Percentiles rank a stretch among this genome's conserved stretches.
These are phyloP conservation scores for Anguilla megastoma DNA, from an alignment of 2,797 vertebrate species.

Conservation along the genomic window DNA sequence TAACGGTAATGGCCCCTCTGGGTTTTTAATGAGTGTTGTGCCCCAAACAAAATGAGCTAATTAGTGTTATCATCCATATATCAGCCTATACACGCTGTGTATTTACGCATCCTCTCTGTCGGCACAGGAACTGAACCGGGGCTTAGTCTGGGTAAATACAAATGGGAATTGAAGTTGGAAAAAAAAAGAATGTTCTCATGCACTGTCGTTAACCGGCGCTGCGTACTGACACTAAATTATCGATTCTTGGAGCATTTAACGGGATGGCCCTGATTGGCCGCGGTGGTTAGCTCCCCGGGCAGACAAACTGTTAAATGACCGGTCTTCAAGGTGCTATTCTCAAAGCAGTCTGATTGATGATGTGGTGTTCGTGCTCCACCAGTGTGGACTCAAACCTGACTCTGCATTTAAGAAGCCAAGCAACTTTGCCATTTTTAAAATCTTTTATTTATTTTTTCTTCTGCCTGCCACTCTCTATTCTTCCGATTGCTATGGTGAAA, in stretches of 20 bases:
- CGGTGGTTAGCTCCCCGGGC: not conserved
- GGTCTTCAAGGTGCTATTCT: conserved; percentile 26
- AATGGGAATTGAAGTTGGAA: not conserved
- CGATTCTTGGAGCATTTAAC: conserved; percentile 17
- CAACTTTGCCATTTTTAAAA: too few species aligned
- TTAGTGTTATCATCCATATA: conserved; percentile 84
- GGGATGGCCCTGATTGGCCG: not conserved
- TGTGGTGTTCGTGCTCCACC: not conserved
- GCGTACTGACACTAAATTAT: conserved; percentile 19
- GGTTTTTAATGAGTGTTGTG: conserved; percentile 83
- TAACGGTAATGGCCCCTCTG: conserved; percentile 82
- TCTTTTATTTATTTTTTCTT: not conserved
- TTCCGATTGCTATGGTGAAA: conserved; percentile 3
- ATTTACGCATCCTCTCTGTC: conserved; percentile 44
- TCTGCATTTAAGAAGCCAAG: conserved; percentile 2
- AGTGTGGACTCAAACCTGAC: conserved; percentile 13
- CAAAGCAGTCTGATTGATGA: not conserved
- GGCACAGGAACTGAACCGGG: conserved; percentile 45
- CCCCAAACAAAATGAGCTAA: conserved; percentile 85
- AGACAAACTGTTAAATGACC: conserved; percentile 24
- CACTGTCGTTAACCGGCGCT: not conserved
- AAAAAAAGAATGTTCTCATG: conserved; percentile 22
- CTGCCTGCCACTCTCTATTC: not conserved
- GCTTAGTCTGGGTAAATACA: conserved; percentile 40
- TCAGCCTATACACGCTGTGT: conserved; percentile 70